These are phyloP conservation scores for Pycnomerus fuliginosus DNA, from an alignment of 2,888 invertebrate species.

Conservation along the genomic window DNA sequence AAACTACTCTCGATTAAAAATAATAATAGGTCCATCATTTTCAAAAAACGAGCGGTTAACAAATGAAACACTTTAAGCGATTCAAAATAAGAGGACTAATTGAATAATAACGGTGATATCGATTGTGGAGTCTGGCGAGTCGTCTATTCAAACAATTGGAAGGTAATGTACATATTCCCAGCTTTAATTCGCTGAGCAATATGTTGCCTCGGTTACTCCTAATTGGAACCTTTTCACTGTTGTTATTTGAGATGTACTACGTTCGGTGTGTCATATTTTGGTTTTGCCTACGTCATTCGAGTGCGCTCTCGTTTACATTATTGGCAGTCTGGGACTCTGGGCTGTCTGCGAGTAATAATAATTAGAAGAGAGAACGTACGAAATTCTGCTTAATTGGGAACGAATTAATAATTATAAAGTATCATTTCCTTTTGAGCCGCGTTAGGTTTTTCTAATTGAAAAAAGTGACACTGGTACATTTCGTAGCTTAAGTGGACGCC, in stretches of 20 bases:
- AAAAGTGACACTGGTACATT: conserved; percentile 37
- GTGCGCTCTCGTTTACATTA: conserved; percentile 2
- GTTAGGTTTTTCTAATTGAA: conserved; percentile 28
- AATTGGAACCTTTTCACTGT: conserved; percentile 47
- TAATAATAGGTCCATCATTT: no score
- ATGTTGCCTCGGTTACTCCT: conserved; percentile 46
- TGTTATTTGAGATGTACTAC: conserved; percentile 46
- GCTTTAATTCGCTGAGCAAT: conserved; percentile 22
- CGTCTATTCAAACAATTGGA: conserved; percentile 13
- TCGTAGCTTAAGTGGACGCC: conserved; percentile 30
- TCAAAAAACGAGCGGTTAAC: no score
- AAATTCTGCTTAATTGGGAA: no score
- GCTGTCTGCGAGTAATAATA: conserved; percentile 2
- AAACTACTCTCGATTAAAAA: no score
- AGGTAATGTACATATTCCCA: conserved; percentile 23
- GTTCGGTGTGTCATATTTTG: conserved; percentile 41
- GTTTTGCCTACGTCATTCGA: conserved; percentile 25
- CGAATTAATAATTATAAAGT: no score
- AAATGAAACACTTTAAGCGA: no score
- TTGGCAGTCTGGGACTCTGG: neutral
- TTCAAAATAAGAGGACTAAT: no score
- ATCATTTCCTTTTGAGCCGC: conserved; percentile 6
- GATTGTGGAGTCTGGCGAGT: conserved; percentile 5
- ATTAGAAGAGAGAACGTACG: neutral
- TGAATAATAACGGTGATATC: conserved; percentile 11